Evolutionary conservation across 2,888 invertebrate genomes (phyloP), one percentile per base, ranked within the genome.

Genomic region (Polietes domitor): DNA sequence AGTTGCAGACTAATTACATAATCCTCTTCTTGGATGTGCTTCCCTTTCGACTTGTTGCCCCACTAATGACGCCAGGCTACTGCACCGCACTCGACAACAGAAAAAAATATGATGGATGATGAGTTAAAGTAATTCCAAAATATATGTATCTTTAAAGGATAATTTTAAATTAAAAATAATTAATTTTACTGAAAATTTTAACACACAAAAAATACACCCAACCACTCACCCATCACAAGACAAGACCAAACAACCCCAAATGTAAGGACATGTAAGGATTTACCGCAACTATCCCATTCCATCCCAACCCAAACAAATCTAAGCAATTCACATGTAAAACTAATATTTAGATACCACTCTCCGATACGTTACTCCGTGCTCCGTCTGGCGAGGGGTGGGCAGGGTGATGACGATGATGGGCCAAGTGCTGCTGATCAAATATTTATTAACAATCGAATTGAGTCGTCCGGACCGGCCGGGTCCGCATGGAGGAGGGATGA

Each of bases 1-100:
- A 91, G 91, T 88, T 90, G 88, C 92, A 92, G 92, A 92, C 91
- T 91, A 91, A 92, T 91, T 91, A 92, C 91, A 91, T 91, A 91
- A 91, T 91, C 91, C 91, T 88, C 91, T 91, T 90, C 90, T 91
- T 9, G 90, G 91, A 90, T 90, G 90, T 91, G 89, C 89, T 87
- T 87, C 87, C 81, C 65, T 86, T 82, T 68, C 88, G 87, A 88
- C 88, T 89, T 87, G 85, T 85, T 85, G 68, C 77, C 75, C 53
- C 77, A 47, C 76, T 81, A 81, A 83, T 79, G 76, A 74, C 58
- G 26, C 19, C 3, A 24, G 61, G 43, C 37, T 53, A 28, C 68
- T 55, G 32, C 17, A 10, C 7, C 68, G 17, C 47, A 28, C 80
- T 70, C 63, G 73, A 80, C 80, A 83, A 77, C 80, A 28, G 41